These are phyloP conservation scores for Cordylochernes scorpioides DNA, from an alignment of 2,888 invertebrate genomes.

Conservation along the genomic window DNA sequence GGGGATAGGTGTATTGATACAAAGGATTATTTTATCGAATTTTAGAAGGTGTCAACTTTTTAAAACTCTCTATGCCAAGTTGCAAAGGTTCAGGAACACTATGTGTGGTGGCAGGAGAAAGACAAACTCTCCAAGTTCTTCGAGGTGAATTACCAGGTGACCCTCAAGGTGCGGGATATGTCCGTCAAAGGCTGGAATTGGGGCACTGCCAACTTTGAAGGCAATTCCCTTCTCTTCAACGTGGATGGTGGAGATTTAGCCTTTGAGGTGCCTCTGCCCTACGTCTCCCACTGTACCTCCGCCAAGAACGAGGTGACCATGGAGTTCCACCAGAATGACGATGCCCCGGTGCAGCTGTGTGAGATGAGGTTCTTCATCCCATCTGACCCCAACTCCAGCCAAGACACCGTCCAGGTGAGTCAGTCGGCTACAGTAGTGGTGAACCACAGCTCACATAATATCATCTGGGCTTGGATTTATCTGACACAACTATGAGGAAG, in stretches of 20 bases:
- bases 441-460: too few relatives aligned
- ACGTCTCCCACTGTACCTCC: slow-evolving; percentile 82
- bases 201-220: slow-evolving; percentile 82
- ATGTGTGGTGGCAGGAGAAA: too few relatives aligned
- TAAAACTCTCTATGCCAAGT: too few relatives aligned
- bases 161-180: slow-evolving; percentile 67
- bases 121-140: slow-evolving; percentile 74
- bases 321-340: slow-evolving; percentile 96
- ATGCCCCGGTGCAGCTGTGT: slow-evolving; percentile 80
- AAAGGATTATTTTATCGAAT: too few relatives aligned
- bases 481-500: too few relatives aligned
- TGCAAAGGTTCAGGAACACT: too few relatives aligned
- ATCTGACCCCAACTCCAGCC: slow-evolving; percentile 50
- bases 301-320: slow-evolving; percentile 94
- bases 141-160: slow-evolving; percentile 38
- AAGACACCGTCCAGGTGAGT: slow-evolving; percentile 45
- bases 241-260: slow-evolving; percentile 30
- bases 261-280: slow-evolving; percentile 81
- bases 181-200: slow-evolving; percentile 97
- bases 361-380: slow-evolving; percentile 97
- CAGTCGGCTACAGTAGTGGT: too few relatives aligned
- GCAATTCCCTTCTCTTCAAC: slow-evolving; percentile 16
- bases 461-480: too few relatives aligned
- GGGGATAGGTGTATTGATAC: too few relatives aligned
- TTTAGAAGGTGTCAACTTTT: too few relatives aligned